Base-by-base conservation (phyloP, 2,888 invertebrate species). In the Acrobasis suavella region DNA sequence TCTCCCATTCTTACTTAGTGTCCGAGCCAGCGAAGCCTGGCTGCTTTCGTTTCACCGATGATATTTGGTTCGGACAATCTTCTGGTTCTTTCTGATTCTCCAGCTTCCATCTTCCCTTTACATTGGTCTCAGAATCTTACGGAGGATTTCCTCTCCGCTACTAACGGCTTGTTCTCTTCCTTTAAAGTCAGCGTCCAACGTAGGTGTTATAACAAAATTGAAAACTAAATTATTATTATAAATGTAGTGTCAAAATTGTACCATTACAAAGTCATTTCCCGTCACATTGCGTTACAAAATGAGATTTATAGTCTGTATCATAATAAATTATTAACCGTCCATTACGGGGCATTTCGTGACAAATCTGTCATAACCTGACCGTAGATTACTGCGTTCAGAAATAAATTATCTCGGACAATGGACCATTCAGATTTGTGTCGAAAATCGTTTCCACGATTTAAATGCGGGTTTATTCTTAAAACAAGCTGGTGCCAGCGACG, bases 211-310 rank as follows among this genome's bases (percentile, higher is more conserved):
- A 32, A 32, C 32, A 32, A 32, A 32, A 32, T 32, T 32, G 8
- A 32, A 32, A 32, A 32, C 32, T 32, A 32, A 32, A 32, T 32
- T 32, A 32, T 32, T 7, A 32, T 32, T 32, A 7, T 32, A 32
- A 32, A 32, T 32, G 32, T 32, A 32, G 32, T 32, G 46, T 46
- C 46, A 46, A 46, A 46, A 46, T 46, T 46, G 6, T 46, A 22
- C 22, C 56, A 56, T 56, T 56, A 56, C 56, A 56, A 42, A 56
- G 14, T 42, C 56, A 56, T 56, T 56, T 56, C 16, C 56, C 56
- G 56, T 56, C 56, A 56, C 56, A 56, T 56, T 56, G 22, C n/a
- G 14, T 56, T 42, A 56, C 42, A 56, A 56, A 56, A 56, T 56
- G 17, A 46, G 56, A 56, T 56, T 56, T 56, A 56, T 22, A 22